These are phyloP conservation scores for Protonemura montana DNA, from an alignment of 2,888 invertebrate genomes.

Conservation along the genomic window DNA sequence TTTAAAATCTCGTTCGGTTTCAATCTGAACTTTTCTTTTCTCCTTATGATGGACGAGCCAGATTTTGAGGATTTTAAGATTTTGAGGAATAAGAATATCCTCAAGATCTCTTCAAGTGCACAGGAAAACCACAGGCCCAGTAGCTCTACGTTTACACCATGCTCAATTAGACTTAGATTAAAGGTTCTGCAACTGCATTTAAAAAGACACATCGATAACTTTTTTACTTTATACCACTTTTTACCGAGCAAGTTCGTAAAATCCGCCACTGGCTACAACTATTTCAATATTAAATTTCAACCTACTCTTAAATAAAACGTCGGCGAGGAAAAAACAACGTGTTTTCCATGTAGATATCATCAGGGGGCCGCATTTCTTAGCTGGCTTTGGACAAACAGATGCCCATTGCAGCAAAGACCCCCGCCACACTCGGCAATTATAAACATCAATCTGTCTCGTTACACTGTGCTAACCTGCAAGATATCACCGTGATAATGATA, in stretches of 20 bases:
- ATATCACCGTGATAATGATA: no score
- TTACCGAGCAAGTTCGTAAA: background rate
- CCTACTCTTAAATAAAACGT: slow-evolving; percentile 8
- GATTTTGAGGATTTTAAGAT: background rate
- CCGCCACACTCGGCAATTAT: background rate
- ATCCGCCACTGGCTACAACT: background rate
- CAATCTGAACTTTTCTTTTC: background rate
- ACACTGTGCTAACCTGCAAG: background rate
- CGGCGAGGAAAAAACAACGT: slow-evolving; percentile 19
- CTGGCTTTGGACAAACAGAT: background rate
- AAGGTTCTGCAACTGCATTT: no score
- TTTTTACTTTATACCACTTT: no score
- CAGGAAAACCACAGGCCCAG: no score
- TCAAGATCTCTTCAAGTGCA: no score
- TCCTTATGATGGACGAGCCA: background rate
- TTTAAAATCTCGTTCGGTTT: background rate
- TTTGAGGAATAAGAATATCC: no score
- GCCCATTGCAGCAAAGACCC: background rate
- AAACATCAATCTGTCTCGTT: background rate
- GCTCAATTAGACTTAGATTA: background rate
- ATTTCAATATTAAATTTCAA: slow-evolving; percentile 22
- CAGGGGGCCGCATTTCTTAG: slow-evolving; percentile 15
- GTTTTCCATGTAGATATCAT: slow-evolving; percentile 16
- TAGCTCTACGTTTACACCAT: background rate
- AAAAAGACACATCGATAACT: no score